Evolutionary conservation across 2,888 invertebrate species (phyloP), one percentile per base, ranked within the genome.

Genomic region (Schizotus pectinicornis): DNA sequence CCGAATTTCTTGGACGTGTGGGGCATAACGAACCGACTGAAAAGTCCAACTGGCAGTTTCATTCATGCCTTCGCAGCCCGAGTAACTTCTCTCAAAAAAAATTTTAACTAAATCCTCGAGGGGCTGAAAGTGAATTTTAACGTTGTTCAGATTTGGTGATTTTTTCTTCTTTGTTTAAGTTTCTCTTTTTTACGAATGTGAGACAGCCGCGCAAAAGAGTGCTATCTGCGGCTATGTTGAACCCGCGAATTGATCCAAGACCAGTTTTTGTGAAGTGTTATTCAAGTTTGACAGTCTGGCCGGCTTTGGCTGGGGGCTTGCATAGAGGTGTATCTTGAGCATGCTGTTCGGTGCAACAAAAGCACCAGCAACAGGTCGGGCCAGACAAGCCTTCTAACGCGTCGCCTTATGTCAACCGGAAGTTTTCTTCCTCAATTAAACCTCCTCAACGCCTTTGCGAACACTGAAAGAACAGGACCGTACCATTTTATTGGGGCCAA

Each of bases 181-280:
- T 30, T 31, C 30, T 42, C 22, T 14, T 42, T 22, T n/a, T 11
- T 6, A 35, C 2, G 11, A 35, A 9, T n/a, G 30, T 42, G 30
- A 7, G 6, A 3, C 22, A 30, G 41, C 7, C 7, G 8, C 8
- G 22, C 41, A 41, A n/a, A n/a, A 41, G 14, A 22, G 22, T 22
- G 5, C 14, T 7, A 38, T 49, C 13, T 32, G 13, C 49, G 14
- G 11, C 31, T 9, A 38, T 12, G 32, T 49, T n/a, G 33, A 22
- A 6, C 32, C 30, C 13, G 38, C 38, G 37, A 49, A 49, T 49
- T 49, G 31, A 13, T 31, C 35, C 49, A 49, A 49, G 49, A 38
- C 49, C 49, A 32, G 49, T 49, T 49, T 49, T 49, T 49, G 39
- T 30, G 37, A 6, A 7, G 41, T 41, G 42, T 30, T 35, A 49